phyloP scores from a whole-genome alignment of 2,797 vertebrate genomes.

The Epinephelus coioides region DNA sequence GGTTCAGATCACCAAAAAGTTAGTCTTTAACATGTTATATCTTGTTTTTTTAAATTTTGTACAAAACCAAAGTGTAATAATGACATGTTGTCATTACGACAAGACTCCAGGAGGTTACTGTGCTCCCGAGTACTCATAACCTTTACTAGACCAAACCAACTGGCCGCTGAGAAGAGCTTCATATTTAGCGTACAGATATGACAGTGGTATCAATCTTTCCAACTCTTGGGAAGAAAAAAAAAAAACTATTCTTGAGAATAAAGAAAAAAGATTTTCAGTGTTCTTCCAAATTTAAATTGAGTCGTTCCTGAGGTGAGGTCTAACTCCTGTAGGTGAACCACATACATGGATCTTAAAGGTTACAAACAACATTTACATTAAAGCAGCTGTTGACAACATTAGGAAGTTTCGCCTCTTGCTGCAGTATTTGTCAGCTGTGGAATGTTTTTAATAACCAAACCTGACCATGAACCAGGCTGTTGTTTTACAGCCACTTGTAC shows the following conservation, averaged over 20 bases:
- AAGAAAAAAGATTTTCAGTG: background rate
- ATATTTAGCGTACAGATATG: background rate
- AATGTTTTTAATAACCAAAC: slow-evolving; percentile 8
- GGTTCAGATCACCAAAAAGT: no score
- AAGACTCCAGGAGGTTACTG: background rate
- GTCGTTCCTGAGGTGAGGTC: background rate
- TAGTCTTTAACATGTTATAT: no score
- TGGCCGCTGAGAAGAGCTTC: background rate
- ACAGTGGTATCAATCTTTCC: background rate
- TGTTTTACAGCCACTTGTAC: background rate
- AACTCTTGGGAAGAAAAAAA: background rate
- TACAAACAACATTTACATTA: slow-evolving; percentile 19
- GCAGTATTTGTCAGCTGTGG: background rate
- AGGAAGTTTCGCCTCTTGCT: background rate
- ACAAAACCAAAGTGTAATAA: background rate
- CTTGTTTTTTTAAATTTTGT: background rate
- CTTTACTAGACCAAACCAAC: background rate
- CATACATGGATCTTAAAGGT: slow-evolving; percentile 9
- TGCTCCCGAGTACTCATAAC: no score
- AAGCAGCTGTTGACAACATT: background rate
- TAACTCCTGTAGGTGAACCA: slow-evolving; percentile 6
- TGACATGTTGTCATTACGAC: background rate
- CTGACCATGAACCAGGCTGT: background rate
- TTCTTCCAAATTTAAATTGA: background rate
- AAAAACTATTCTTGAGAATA: no score